Evolutionary conservation across 2,113 vertebrate species (phyloP).

Genomic region (Antennarius striatus): DNA sequence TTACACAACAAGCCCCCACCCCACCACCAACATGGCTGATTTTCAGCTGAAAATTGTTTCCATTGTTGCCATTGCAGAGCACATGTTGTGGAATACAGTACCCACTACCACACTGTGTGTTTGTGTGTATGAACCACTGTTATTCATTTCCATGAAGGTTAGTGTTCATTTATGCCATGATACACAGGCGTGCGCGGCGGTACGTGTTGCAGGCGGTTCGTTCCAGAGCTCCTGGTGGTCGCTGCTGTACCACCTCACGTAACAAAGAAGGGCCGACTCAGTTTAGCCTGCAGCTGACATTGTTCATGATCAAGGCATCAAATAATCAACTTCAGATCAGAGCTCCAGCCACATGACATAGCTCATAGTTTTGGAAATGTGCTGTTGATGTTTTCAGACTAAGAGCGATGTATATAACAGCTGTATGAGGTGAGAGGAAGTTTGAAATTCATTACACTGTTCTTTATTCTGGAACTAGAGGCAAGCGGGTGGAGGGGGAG

Average conservation of each 20-base stretch:
- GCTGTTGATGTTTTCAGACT: not conserved
- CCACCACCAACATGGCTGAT: too few relatives aligned
- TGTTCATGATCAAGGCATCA: slow-evolving; percentile 14
- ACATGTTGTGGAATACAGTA: not conserved
- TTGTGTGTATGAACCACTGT: too few relatives aligned
- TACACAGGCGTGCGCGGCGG: slow-evolving; percentile 2
- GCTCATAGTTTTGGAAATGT: not conserved
- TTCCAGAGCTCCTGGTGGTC: slow-evolving; percentile 13
- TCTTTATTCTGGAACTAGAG: slow-evolving; percentile 9
- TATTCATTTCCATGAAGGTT: too few relatives aligned
- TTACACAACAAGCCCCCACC: too few relatives aligned
- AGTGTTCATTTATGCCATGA: slow-evolving; percentile 18
- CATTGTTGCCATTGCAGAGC: too few relatives aligned
- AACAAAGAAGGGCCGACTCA: slow-evolving; percentile 10
- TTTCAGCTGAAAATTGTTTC: too few relatives aligned
- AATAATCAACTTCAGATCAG: not conserved
- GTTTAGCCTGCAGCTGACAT: slow-evolving; percentile 10
- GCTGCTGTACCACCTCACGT: slow-evolving; percentile 4
- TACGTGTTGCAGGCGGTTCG: not conserved
- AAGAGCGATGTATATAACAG: slow-evolving; percentile 7
- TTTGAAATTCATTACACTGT: not conserved
- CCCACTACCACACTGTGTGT: too few relatives aligned
- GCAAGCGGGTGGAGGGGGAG: not conserved
- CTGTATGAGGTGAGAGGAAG: not conserved
- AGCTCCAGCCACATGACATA: slow-evolving; percentile 10